A percentile compares a stretch with the other conserved stretches of the same genome.
Evolutionary conservation across 2,888 invertebrate species (phyloP).

Genomic region (Dryococelus australis): DNA sequence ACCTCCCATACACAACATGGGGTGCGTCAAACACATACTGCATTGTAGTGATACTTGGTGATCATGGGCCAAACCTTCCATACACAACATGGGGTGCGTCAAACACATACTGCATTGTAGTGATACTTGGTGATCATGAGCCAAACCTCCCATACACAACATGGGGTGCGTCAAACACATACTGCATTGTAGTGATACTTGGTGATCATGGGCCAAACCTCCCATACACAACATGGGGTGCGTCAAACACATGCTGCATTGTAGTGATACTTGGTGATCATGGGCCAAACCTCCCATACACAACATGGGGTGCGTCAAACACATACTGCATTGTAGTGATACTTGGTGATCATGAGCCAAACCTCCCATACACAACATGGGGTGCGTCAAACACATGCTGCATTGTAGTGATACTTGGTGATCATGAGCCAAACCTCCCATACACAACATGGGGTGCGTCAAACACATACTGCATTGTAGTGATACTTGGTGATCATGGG

Average conservation of each 20-base stretch:
- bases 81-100: conserved; percentile 68
- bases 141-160: conserved; percentile 63
- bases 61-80: conserved; percentile 56
- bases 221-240: conserved; percentile 70
- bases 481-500: too few relatives aligned
- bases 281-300: conserved; percentile 60
- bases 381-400: conserved; percentile 57
- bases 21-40: conserved; percentile 57
- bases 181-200: too few relatives aligned
- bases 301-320: conserved; percentile 64
- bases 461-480: too few relatives aligned
- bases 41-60: too few relatives aligned
- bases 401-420: too few relatives aligned
- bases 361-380: conserved; percentile 67
- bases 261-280: too few relatives aligned
- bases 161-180: conserved; percentile 61
- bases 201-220: conserved; percentile 51
- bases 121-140: too few relatives aligned
- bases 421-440: conserved; percentile 56
- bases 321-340: too few relatives aligned
- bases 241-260: not conserved
- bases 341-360: too few relatives aligned
- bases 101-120: too few relatives aligned
- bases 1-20: conserved; percentile 67
- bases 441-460: conserved; percentile 68